Evolutionary conservation across 2,113 vertebrate species (phyloP), one percentile per base, ranked within the genome.

Genomic region (Neoarius graeffei): DNA sequence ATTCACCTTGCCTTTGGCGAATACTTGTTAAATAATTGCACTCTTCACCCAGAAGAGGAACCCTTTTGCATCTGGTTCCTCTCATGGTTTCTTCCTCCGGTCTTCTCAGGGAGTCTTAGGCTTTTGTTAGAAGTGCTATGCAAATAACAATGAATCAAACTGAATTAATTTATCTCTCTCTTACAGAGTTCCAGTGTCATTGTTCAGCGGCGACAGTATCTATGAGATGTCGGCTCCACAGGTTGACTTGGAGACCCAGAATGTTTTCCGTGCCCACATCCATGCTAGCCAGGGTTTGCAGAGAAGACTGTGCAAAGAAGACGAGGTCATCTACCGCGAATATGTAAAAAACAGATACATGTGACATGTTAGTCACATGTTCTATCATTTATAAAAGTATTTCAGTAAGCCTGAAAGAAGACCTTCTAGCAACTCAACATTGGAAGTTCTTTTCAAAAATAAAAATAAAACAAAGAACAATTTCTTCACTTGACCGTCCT

Each of bases 311-410:
- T 95, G 96, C 88, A 95, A 96, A 89, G 97, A 97, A 2, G 97
- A 98, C 88, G 91, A 96, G 67, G 85, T 97, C 79, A 94, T 97
- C 92, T 99, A 98, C 94, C 94, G 98, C 83, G 98, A 99, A 86
- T 99, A 98, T 89, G 95, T 98, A 92, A 95, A 95, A 91, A 99
- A 98, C 93, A 95, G 98, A 92, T 99, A 97, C 92, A 94, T 99
- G 95, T 98, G 91, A 93, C 35, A 6, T 1, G 17, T 25, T 35
- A 0, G 56, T 81, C 71, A 66, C 30, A 9, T 57, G 82, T 69
- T 42, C 30, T 42, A 7, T 52, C 59, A 0, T 25, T 79, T 56
- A 19, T 15, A 7, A 8, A 27, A 8, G 60, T 9, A 73, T 74
- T 15, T 48, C 57, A 9, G 56, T 19, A 35, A 20, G 79, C 2